Conservation (phyloP, 2,797 vertebrate species). For the Morelia viridis region DNA sequence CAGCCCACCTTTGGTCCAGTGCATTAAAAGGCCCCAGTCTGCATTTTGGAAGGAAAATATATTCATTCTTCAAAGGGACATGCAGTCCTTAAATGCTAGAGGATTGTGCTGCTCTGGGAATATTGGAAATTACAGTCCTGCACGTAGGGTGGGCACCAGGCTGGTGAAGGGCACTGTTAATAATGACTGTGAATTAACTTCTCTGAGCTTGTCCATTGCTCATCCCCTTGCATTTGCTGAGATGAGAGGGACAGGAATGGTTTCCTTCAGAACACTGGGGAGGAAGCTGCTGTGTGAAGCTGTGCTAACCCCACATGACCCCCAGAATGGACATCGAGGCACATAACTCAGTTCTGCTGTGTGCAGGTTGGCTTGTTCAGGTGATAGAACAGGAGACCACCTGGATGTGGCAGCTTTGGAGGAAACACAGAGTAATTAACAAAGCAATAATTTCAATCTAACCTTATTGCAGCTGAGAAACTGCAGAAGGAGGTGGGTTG, state of each 20-base stretch:
- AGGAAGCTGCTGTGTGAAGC: background rate
- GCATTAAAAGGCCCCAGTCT: no score
- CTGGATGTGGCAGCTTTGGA: background rate
- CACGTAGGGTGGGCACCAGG: background rate
- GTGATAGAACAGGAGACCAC: background rate
- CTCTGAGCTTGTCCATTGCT: background rate
- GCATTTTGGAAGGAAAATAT: no score
- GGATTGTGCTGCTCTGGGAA: no score
- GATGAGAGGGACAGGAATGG: background rate
- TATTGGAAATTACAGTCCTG: no score
- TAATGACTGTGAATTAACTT: background rate
- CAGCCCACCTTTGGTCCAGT: no score
- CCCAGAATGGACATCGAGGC: background rate
- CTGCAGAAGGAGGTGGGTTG: background rate
- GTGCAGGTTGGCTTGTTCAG: background rate
- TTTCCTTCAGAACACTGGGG: background rate
- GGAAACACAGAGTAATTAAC: background rate
- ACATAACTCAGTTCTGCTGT: background rate
- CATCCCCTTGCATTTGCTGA: background rate
- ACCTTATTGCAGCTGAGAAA: background rate
- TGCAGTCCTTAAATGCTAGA: no score
- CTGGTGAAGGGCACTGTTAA: background rate
- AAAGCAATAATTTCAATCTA: background rate
- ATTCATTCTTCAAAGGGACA: no score
- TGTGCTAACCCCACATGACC: background rate